phyloP scores from a whole-genome alignment of 2,888 invertebrate genomes.

The Spatulosminthurus flaviceps region DNA sequence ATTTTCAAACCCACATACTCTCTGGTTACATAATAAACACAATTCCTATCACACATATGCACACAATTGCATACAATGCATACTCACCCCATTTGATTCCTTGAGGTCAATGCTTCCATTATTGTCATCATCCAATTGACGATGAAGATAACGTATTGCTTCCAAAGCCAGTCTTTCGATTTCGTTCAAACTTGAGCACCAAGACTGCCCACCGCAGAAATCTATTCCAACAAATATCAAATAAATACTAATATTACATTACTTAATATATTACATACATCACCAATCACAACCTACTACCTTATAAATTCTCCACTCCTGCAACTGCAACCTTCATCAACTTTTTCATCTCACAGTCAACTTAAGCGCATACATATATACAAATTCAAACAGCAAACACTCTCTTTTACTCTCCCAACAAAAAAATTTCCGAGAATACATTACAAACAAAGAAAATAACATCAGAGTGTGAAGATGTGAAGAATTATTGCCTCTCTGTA shows the following conservation, averaged over 20 bases:
- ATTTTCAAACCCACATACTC: no score
- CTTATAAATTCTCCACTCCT: no score
- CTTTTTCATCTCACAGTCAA: no score
- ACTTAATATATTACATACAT: no score
- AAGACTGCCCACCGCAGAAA: slow-evolving; percentile 35
- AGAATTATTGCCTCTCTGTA: no score
- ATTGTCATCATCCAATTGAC: slow-evolving; percentile 95
- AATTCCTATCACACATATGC: not conserved
- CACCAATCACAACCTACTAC: no score
- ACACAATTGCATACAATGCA: not conserved
- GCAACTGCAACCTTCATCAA: no score
- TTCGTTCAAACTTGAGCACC: slow-evolving; percentile 41
- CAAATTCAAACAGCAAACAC: no score
- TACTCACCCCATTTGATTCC: slow-evolving; percentile 92
- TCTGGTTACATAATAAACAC: slow-evolving; percentile 58
- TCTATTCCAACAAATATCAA: slow-evolving; percentile 9
- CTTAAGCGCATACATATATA: no score
- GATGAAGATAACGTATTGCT: slow-evolving; percentile 89
- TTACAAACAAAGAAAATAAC: not conserved
- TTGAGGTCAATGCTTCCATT: slow-evolving; percentile 96
- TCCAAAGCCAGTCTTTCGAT: slow-evolving; percentile 85
- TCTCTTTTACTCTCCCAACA: not conserved
- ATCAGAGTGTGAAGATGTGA: not conserved
- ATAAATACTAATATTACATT: no score
- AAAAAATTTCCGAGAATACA: not conserved